Conservation (phyloP, 2,797 vertebrate genomes). For the Phoeniculus purpureus region DNA sequence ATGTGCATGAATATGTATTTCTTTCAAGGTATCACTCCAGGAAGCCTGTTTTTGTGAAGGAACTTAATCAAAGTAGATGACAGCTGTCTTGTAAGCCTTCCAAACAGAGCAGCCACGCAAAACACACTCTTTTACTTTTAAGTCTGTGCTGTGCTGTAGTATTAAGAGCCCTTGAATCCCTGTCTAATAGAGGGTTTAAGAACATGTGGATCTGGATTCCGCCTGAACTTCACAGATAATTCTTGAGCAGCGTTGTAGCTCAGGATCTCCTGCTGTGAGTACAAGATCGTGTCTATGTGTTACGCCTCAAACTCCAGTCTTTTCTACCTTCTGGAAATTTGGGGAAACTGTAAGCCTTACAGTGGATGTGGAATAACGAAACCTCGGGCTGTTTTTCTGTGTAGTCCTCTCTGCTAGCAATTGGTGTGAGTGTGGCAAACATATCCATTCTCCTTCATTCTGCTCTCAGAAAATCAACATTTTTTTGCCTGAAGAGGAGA, state of each 20-base stretch:
- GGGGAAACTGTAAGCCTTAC: not conserved
- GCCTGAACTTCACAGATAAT: not conserved
- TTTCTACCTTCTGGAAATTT: not conserved
- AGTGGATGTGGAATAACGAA: not conserved
- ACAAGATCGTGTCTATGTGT: not conserved
- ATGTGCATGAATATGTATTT: constrained; percentile 15
- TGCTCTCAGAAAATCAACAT: not conserved
- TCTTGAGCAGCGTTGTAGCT: not conserved
- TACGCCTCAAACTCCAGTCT: not conserved
- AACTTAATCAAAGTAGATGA: constrained; percentile 48
- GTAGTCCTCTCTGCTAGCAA: not conserved
- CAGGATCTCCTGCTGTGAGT: not conserved
- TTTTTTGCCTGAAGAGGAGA: not conserved
- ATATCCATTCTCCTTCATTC: not conserved
- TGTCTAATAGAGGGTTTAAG: not conserved
- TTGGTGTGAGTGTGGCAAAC: not conserved
- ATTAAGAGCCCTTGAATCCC: not conserved
- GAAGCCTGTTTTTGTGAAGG: constrained; percentile 47
- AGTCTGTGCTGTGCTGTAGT: not conserved
- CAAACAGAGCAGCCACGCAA: constrained; percentile 25
- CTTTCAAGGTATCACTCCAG: constrained; percentile 34
- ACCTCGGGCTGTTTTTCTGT: not conserved
- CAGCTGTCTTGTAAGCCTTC: constrained; percentile 47
- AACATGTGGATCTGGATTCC: not conserved
- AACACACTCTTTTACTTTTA: constrained; percentile 37